Evolutionary conservation across 2,888 invertebrate species (phyloP).

Genomic region (Kuschelorhynchus macadamiae): DNA sequence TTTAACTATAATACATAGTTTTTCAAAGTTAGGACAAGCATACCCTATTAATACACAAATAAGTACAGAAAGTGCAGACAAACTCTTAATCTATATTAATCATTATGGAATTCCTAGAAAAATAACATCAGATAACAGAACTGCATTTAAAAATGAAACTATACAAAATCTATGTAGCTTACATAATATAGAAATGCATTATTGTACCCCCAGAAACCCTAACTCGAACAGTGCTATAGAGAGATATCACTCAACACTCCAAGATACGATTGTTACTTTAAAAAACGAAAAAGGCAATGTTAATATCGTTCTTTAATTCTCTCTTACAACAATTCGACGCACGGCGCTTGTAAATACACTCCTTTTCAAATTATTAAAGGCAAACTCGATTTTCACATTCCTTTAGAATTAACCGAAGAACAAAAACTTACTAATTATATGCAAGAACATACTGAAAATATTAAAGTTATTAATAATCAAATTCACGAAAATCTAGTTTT

Average conservation of each 20-base stretch:
- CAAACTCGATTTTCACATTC: too few relatives aligned
- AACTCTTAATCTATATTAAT: not conserved
- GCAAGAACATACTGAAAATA: too few relatives aligned
- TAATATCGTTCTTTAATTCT: too few relatives aligned
- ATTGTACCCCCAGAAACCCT: constrained; percentile 4
- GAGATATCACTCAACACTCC: constrained; percentile 33
- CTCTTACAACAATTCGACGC: too few relatives aligned
- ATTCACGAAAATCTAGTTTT: too few relatives aligned
- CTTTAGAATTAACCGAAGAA: too few relatives aligned
- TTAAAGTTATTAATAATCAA: too few relatives aligned
- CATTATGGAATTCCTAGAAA: constrained; percentile 1
- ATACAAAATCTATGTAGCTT: not conserved
- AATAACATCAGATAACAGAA: constrained; percentile 8
- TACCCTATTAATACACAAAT: not conserved
- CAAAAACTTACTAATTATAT: too few relatives aligned
- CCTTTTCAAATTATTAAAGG: too few relatives aligned
- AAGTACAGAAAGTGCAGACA: not conserved
- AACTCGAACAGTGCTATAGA: constrained; percentile 27
- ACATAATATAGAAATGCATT: constrained; percentile 8
- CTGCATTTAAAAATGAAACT: constrained; percentile 11
- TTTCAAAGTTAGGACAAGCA: constrained; percentile 3
- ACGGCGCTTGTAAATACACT: too few relatives aligned
- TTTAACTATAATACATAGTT: not conserved
- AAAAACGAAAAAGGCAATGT: too few relatives aligned
- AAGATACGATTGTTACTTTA: too few relatives aligned